Evolutionary conservation across 2,113 vertebrate species (phyloP).

Genomic region (Cnemophilus loriae): DNA sequence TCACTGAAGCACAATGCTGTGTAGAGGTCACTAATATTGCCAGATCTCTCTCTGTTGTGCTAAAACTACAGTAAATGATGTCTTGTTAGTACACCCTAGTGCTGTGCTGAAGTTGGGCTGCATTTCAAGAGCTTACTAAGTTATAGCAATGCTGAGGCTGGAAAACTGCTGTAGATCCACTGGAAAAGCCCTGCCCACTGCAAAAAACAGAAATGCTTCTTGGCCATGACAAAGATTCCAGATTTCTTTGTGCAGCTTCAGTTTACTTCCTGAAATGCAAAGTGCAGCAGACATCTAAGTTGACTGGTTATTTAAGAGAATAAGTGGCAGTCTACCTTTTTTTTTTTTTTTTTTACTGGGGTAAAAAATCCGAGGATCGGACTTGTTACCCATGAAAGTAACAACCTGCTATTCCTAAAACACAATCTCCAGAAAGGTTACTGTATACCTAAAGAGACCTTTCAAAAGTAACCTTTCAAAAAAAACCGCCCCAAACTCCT

Average conservation of each 20-base stretch:
- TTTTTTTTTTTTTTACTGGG: background rate
- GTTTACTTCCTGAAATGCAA: background rate
- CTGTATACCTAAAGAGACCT: background rate
- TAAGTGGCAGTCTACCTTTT: background rate
- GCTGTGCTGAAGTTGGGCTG: background rate
- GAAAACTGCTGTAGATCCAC: background rate
- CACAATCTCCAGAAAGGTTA: background rate
- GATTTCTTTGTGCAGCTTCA: background rate
- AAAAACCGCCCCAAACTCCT: background rate
- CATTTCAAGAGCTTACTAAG: background rate
- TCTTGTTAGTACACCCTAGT: background rate
- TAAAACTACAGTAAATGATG: background rate
- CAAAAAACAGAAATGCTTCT: background rate
- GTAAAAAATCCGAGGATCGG: background rate
- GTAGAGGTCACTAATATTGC: background rate
- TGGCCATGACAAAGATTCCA: background rate
- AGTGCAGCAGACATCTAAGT: background rate
- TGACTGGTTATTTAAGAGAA: background rate
- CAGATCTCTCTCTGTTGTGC: background rate
- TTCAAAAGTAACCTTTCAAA: background rate
- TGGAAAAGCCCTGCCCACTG: background rate
- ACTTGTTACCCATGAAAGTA: fast-evolving
- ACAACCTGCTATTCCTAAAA: background rate
- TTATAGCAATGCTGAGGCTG: background rate
- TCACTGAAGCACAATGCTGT: background rate